These are phyloP conservation scores for Ovibos moschatus DNA, from an alignment of 2,113 vertebrate species.

Conservation along the genomic window DNA sequence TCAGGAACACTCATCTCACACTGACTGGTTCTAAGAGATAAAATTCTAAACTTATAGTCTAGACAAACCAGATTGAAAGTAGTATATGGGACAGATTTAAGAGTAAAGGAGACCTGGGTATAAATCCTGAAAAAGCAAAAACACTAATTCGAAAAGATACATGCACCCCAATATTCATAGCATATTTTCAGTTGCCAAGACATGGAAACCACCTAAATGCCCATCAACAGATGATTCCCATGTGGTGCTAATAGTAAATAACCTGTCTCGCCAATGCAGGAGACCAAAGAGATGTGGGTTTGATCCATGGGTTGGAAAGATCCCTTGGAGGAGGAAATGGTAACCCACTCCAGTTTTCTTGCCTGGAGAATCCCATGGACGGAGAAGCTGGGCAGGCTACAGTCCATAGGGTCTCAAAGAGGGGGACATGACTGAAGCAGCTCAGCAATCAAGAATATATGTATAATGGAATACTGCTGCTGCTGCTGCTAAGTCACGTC, in stretches of 20 bases:
- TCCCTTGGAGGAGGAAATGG: not conserved
- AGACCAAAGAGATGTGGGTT: not conserved
- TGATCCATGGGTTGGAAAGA: not conserved
- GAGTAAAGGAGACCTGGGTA: not conserved
- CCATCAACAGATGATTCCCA: not conserved
- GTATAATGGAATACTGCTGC: not conserved
- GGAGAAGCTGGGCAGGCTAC: not conserved
- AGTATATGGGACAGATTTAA: not conserved
- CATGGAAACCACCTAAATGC: not conserved
- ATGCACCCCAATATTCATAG: not conserved
- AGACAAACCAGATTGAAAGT: not conserved
- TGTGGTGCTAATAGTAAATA: not conserved
- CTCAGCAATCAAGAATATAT: not conserved
- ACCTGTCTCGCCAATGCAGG: not conserved
- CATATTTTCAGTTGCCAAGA: not conserved
- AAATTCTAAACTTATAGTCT: not conserved
- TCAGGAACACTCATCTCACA: not conserved
- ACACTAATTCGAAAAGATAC: not conserved
- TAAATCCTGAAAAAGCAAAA: not conserved
- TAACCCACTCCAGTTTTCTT: not conserved
- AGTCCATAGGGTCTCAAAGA: not conserved
- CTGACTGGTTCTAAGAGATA: not conserved
- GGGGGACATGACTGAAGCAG: not conserved
- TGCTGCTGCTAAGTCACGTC: too few species aligned
- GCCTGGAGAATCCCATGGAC: not conserved